Evolutionary conservation across 2,888 invertebrate genomes (phyloP).

Genomic region (Dynastes maya): DNA sequence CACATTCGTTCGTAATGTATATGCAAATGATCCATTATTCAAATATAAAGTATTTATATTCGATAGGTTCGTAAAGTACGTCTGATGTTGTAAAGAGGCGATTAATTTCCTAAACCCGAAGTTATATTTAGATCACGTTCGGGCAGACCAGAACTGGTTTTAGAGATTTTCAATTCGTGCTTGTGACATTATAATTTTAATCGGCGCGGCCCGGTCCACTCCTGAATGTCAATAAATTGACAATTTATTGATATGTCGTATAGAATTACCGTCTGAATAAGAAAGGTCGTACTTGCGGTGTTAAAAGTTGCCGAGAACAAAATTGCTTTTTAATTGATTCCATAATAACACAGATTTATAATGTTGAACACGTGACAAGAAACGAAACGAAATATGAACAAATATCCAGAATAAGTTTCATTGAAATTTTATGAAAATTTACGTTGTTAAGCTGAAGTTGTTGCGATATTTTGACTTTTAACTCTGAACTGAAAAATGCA

Average conservation of each 20-base stretch:
- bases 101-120: slow-evolving; percentile 3
- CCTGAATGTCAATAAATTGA: slow-evolving; percentile 37
- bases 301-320: background rate
- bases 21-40: slow-evolving; percentile 2
- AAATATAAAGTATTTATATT: background rate
- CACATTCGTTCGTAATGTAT: slow-evolving; percentile 7
- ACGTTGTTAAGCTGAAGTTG: no score
- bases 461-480: no score
- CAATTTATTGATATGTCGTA: slow-evolving; percentile 24
- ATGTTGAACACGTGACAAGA: no score
- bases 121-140: slow-evolving; percentile 31
- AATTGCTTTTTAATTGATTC: slow-evolving; percentile 33
- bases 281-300: background rate
- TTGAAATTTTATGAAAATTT: no score
- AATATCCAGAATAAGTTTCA: no score
- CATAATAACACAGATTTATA: no score
- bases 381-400: no score
- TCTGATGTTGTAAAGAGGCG: slow-evolving; percentile 16
- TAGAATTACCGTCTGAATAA: slow-evolving; percentile 1
- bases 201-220: slow-evolving; percentile 23
- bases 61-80: slow-evolving; percentile 9
- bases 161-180: slow-evolving; percentile 14
- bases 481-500: no score
- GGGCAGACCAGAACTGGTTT: slow-evolving; percentile 26
- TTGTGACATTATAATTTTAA: slow-evolving; percentile 44